A percentile compares a stretch with the other conserved stretches of the same genome.
These are phyloP conservation scores for Callinectes sapidus DNA, from an alignment of 2,888 invertebrate species.

Conservation along the genomic window DNA sequence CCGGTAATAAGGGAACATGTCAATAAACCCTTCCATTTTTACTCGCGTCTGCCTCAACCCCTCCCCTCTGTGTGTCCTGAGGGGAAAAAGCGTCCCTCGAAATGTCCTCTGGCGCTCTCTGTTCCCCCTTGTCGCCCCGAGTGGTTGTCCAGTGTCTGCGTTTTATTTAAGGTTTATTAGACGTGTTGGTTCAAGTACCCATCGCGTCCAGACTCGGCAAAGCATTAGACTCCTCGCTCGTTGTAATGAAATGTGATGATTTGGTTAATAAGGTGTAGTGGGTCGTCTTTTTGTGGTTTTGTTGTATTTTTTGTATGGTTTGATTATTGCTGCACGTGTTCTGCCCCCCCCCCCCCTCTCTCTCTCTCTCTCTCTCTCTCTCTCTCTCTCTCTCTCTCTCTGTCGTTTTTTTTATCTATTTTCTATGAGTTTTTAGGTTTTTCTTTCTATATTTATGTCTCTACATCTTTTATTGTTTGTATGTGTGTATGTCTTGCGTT, in stretches of 20 bases:
- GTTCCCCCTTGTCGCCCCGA: not conserved
- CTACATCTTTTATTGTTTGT: too few relatives aligned
- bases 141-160: not conserved
- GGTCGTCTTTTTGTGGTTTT: not conserved
- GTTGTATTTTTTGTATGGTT: not conserved
- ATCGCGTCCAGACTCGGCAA: not conserved
- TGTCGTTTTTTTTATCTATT: too few relatives aligned
- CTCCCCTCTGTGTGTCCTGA: not conserved
- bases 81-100: not conserved
- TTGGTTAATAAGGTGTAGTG: not conserved
- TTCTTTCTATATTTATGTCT: too few relatives aligned
- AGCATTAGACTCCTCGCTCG: not conserved
- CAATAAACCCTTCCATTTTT: not conserved
- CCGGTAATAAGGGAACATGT: not conserved
- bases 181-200: not conserved
- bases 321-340: not conserved
- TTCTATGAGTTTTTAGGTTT: too few relatives aligned
- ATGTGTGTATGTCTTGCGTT: too few relatives aligned
- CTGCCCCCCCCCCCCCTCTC: too few relatives aligned
- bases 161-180: slow-evolving; percentile 39
- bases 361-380: too few relatives aligned
- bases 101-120: not conserved
- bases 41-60: not conserved
- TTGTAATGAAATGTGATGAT: slow-evolving; percentile 5
- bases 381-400: too few relatives aligned